Evolutionary conservation across 2,113 vertebrate genomes (phyloP).

Genomic region (Catharus minimus): DNA sequence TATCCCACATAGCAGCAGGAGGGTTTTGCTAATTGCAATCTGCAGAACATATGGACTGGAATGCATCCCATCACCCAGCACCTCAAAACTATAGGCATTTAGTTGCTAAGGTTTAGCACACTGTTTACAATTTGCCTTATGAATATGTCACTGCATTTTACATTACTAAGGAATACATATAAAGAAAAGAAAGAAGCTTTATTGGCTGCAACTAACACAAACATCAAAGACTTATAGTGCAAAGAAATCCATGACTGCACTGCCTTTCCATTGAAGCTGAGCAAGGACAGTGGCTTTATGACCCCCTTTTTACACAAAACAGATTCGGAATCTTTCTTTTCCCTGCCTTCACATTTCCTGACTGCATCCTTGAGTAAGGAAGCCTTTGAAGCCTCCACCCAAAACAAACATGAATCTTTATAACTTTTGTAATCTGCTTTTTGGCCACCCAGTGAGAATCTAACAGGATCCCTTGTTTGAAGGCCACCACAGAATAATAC

Average conservation of each 20-base stretch:
- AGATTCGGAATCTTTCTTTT: constrained; percentile 49
- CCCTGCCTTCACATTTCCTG: constrained; percentile 56
- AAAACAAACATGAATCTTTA: constrained; percentile 76
- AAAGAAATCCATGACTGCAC: constrained; percentile 25
- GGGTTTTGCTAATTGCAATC: constrained; percentile 64
- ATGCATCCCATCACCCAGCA: background rate
- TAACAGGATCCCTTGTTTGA: constrained; percentile 64
- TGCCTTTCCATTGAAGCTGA: constrained; percentile 17
- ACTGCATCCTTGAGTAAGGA: constrained; percentile 64
- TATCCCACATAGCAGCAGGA: constrained; percentile 51
- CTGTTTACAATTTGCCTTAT: constrained; percentile 12
- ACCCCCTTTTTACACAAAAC: constrained; percentile 61
- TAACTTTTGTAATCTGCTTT: constrained; percentile 51
- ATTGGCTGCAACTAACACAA: background rate
- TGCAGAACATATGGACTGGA: constrained; percentile 56
- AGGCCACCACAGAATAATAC: constrained; percentile 59
- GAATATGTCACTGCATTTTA: constrained; percentile 3
- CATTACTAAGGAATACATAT: background rate
- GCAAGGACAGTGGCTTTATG: constrained; percentile 36
- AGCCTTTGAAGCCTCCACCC: constrained; percentile 75
- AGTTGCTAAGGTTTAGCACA: background rate
- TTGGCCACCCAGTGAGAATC: constrained; percentile 76
- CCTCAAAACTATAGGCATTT: background rate
- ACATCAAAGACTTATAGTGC: background rate
- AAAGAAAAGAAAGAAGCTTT: background rate